These are phyloP conservation scores for Rhaphigaster nebulosa DNA, from an alignment of 2,888 invertebrate species.

Conservation along the genomic window DNA sequence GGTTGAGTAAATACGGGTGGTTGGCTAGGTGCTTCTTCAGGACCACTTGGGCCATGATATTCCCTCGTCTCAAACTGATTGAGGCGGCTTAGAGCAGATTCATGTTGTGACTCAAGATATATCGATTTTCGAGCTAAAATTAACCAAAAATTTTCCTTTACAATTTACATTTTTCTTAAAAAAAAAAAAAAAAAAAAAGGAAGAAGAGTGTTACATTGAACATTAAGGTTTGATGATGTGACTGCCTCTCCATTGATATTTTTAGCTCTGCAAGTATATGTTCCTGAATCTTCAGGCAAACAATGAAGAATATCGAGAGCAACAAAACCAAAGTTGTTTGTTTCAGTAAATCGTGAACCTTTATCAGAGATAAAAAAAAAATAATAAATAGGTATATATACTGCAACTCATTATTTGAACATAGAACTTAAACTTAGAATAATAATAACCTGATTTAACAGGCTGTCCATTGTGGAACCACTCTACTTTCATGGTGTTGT, in stretches of 20 bases:
- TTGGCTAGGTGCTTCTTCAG: constrained; percentile 86
- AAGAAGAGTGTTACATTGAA: constrained; percentile 76
- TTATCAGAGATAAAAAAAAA: not conserved
- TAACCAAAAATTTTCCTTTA: not conserved
- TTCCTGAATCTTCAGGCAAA: constrained; percentile 95
- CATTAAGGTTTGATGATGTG: constrained; percentile 88
- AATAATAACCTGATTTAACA: constrained; percentile 79
- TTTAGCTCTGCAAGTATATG: constrained; percentile 92
- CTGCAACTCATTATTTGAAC: not conserved
- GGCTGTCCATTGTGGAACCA: constrained; percentile 95
- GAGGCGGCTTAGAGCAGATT: constrained; percentile 84
- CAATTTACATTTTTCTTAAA: not conserved
- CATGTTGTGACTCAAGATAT: constrained; percentile 89
- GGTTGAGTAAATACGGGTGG: constrained; percentile 95
- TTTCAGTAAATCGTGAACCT: constrained; percentile 93
- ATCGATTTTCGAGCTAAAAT: constrained; percentile 81
- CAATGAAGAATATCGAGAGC: constrained; percentile 96
- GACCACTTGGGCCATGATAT: constrained; percentile 78
- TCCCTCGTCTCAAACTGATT: constrained; percentile 86
- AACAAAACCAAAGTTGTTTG: constrained; percentile 97
- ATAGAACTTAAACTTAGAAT: not conserved
- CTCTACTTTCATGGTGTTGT: constrained; percentile 92
- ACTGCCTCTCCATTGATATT: constrained; percentile 94
- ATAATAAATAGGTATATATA: not conserved
- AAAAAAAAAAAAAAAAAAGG: constrained; percentile 13